A percentile compares a stretch with the other conserved stretches of the same genome.
Conservation (phyloP, 2,797 vertebrate genomes). For the Microhierax caerulescens region DNA sequence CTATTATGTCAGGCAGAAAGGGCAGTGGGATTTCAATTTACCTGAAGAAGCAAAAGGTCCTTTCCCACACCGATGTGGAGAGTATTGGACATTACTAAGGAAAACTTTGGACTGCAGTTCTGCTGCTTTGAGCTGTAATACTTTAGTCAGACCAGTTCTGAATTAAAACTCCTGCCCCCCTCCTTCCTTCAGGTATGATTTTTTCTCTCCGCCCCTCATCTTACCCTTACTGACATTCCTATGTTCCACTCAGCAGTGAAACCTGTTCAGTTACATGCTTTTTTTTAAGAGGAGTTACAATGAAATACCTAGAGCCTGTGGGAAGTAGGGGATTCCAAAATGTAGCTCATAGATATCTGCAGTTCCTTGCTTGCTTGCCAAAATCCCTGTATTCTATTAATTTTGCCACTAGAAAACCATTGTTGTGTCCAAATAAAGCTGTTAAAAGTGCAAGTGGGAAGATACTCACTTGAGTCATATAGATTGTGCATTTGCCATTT, state of each 20-base stretch:
- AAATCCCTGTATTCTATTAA: not conserved
- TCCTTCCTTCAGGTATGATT: not conserved
- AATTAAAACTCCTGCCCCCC: not conserved
- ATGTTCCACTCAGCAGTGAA: not conserved
- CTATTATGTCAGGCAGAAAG: not conserved
- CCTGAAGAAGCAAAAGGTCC: not conserved
- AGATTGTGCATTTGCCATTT: not conserved
- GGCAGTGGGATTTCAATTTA: not conserved
- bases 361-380: not conserved
- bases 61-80: not conserved
- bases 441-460: not conserved
- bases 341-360: accelerated
- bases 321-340: not conserved
- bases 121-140: not conserved
- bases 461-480: not conserved
- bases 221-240: not conserved
- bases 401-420: not conserved
- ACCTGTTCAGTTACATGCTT: not conserved
- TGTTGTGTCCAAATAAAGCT: not conserved
- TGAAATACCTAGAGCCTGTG: not conserved
- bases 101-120: not conserved
- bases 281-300: not conserved
- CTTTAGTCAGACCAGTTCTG: not conserved
- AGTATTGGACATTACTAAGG: not conserved
- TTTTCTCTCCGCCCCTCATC: not conserved